Conservation (phyloP, 2,113 vertebrate species). For the Dermatemys mawii region DNA sequence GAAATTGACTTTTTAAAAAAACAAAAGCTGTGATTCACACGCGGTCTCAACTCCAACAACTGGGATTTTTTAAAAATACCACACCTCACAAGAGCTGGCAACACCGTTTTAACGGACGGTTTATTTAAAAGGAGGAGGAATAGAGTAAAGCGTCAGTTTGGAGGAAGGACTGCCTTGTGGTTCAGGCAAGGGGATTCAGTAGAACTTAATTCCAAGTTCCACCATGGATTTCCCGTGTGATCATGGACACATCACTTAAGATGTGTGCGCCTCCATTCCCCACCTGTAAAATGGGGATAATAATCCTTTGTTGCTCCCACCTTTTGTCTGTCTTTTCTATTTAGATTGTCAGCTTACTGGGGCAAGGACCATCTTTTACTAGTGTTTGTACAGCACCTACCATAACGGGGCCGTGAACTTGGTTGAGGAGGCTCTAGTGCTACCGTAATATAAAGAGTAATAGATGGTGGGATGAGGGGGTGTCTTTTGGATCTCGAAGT, state of each 20-base stretch:
- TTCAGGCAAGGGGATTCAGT: neutral
- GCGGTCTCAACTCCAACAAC: neutral
- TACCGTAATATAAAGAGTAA: neutral
- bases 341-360: neutral
- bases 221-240: neutral
- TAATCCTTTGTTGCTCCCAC: neutral
- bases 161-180: neutral
- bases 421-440: neutral
- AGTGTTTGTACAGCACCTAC: neutral
- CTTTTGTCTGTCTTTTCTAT: neutral
- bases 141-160: neutral
- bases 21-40: neutral
- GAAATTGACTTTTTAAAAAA: neutral
- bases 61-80: constrained; percentile 45
- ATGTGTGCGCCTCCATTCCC: neutral
- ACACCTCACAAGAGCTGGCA: neutral
- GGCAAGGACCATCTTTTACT: neutral
- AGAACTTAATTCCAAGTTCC: neutral
- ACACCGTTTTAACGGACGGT: constrained; percentile 12
- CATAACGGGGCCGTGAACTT: neutral
- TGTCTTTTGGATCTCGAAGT: neutral
- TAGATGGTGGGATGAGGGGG: neutral
- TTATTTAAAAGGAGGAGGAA: neutral
- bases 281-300: neutral
- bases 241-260: neutral